These are phyloP conservation scores for Coreius guichenoti DNA, from an alignment of 2,797 vertebrate genomes.

Conservation along the genomic window DNA sequence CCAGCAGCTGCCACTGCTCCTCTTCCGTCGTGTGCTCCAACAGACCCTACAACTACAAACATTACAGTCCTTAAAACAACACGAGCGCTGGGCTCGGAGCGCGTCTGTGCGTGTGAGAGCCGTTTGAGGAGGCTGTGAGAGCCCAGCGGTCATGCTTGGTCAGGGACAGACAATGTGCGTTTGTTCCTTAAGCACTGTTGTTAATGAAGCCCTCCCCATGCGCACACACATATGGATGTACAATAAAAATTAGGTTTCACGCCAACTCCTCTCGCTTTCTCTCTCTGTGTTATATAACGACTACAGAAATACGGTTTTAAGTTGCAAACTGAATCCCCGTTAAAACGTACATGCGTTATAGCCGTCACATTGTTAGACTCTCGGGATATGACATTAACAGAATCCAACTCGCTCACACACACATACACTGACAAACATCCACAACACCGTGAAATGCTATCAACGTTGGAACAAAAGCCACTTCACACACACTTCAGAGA, in stretches of 20 bases:
- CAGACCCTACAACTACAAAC: conserved; percentile 53
- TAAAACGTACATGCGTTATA: conserved; percentile 20
- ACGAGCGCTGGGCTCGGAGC: conserved; percentile 21
- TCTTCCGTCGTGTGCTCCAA: conserved; percentile 47
- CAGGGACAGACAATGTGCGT: conserved; percentile 49
- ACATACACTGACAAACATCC: conserved; percentile 33
- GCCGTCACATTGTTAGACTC: conserved; percentile 6
- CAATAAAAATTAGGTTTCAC: conserved; percentile 39
- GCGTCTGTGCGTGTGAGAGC: conserved; percentile 44
- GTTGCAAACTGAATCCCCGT: conserved; percentile 34
- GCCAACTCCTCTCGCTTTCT: conserved; percentile 7
- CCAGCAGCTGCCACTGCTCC: conserved; percentile 42
- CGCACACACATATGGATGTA: conserved; percentile 34
- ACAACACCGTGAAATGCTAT: conserved; percentile 56
- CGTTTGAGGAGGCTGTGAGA: conserved; percentile 45
- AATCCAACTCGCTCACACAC: neutral
- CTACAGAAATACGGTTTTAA: conserved; percentile 38
- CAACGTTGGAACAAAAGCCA: conserved; percentile 57
- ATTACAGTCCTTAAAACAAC: conserved; percentile 52
- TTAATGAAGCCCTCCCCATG: conserved; percentile 46
- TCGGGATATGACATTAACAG: conserved; percentile 15
- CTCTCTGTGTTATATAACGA: conserved; percentile 19
- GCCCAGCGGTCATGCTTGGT: conserved; percentile 50
- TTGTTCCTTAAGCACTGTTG: conserved; percentile 53
- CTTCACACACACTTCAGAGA: conserved; percentile 62